Base-by-base conservation (phyloP, 2,888 invertebrate species). In the Cephus spinipes region DNA sequence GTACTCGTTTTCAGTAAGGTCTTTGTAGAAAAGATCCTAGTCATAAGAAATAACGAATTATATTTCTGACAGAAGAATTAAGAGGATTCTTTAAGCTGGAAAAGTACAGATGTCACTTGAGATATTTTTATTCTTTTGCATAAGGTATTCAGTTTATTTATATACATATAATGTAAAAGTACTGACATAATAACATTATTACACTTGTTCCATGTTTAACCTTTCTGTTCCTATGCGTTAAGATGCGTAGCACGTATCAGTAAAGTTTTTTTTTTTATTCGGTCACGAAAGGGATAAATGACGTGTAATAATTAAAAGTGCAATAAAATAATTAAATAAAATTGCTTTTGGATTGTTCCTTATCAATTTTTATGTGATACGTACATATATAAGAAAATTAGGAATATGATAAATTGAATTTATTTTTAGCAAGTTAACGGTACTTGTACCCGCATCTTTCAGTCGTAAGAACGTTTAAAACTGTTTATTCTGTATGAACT, bases 41-140 rank as follows among this genome's bases (percentile, higher is more conserved):
- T 55, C 55, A 55, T 55, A 55, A 9, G 55, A 55, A 23, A 55
- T 55, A 15, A 4, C 23, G 23, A 23, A 55, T 55, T 55, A 2
- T 9, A 55, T 9, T 55, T 55, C 2, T 55, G 23, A 23, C 55
- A 23, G 9, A 55, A 55, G 0, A 55, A 15, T 55, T 9, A 40
- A 40, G 15, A 15, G 40, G 6, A 15, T 15, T 40, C 15, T 40
- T 40, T 40, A 15, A 40, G 15, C 1, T 40, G 15, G 9, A 31
- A 73, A 77, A 74, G 35, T 68, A 35, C 35, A 36, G 31, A 36
- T 30, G 34, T 73, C 74, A 68, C 68, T 74, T 69, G 34, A 68
- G 32, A 34, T 68, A 73, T 73, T 73, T 77, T 23, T 75, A 31
- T 75, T 73, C 23, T 68, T 69, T 12, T 23, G 30, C 68, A 35